Evolutionary conservation across 2,797 vertebrate genomes (phyloP).

Genomic region (Pseudochromis fuscus): DNA sequence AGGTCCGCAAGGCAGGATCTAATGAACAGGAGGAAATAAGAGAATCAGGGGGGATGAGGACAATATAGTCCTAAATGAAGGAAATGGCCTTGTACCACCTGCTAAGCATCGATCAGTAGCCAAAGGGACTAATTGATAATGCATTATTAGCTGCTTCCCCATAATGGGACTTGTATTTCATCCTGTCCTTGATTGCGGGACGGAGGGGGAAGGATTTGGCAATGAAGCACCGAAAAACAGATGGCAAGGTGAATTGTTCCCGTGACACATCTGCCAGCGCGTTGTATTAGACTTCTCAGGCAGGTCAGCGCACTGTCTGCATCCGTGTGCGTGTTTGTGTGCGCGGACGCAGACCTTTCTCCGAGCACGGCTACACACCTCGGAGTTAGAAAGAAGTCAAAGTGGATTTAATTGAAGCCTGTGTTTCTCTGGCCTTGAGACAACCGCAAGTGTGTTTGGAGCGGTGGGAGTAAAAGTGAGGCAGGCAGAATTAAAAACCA

Average conservation of each 20-base stretch:
- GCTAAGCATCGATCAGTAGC: constrained; percentile 86
- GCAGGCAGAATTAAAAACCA: constrained; percentile 57
- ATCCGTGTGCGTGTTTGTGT: constrained; percentile 5
- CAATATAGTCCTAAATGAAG: constrained; percentile 81
- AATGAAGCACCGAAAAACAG: constrained; percentile 79
- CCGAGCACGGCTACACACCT: constrained; percentile 47
- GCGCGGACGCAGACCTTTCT: constrained; percentile 39
- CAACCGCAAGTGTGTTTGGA: constrained; percentile 54
- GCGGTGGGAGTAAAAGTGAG: constrained; percentile 52
- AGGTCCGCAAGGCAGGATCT: constrained; percentile 66
- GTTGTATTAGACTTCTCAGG: constrained; percentile 74
- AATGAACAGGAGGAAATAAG: constrained; percentile 83
- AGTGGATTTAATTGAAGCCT: constrained; percentile 69
- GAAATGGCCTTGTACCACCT: constrained; percentile 85
- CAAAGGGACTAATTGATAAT: constrained; percentile 88
- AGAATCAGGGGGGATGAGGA: constrained; percentile 74
- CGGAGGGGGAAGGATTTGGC: constrained; percentile 72
- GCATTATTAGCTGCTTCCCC: constrained; percentile 84
- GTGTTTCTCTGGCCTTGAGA: constrained; percentile 71
- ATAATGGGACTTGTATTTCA: constrained; percentile 87
- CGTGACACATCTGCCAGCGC: constrained; percentile 80
- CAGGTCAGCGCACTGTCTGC: constrained; percentile 65
- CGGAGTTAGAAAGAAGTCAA: constrained; percentile 47
- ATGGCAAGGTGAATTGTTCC: constrained; percentile 87
- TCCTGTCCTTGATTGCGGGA: constrained; percentile 80